These are phyloP conservation scores for Molossus alvarezi DNA, from an alignment of 2,797 vertebrate species.

Conservation along the genomic window DNA sequence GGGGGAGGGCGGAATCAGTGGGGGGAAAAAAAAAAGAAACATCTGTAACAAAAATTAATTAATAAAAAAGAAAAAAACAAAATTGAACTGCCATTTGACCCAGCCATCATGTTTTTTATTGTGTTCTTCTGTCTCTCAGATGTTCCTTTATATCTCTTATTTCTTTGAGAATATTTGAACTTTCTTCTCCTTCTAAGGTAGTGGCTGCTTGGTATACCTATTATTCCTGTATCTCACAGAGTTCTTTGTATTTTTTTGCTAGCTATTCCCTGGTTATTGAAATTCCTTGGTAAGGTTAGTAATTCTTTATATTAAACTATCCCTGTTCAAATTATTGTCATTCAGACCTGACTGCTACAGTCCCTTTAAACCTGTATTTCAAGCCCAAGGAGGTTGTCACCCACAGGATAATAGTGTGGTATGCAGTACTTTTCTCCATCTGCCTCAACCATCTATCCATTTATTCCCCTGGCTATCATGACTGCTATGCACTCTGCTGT, in stretches of 20 bases:
- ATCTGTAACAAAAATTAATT: too few relatives aligned
- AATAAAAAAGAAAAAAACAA: too few relatives aligned
- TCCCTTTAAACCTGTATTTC: not conserved
- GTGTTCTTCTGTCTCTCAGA: not conserved
- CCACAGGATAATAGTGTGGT: rapidly evolving
- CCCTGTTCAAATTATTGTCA: not conserved
- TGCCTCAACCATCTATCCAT: not conserved
- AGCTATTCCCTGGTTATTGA: not conserved
- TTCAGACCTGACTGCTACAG: not conserved
- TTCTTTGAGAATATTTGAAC: conserved; percentile 17
- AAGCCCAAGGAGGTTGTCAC: not conserved
- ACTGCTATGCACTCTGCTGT: not conserved
- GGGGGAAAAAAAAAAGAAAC: too few relatives aligned
- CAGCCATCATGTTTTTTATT: not conserved
- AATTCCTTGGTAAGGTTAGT: not conserved
- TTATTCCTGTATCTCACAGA: not conserved
- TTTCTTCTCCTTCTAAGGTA: not conserved
- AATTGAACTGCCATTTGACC: too few relatives aligned
- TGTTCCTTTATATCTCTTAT: not conserved
- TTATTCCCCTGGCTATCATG: not conserved
- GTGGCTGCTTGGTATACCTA: not conserved
- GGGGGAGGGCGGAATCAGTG: too few relatives aligned
- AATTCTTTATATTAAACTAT: conserved; percentile 45
- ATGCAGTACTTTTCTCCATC: not conserved
- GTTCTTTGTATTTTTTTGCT: not conserved